A percentile compares a stretch with the other conserved stretches of the same genome.
These are phyloP conservation scores for Acipenser oxyrinchus DNA, from an alignment of 2,797 vertebrate genomes.

Conservation along the genomic window DNA sequence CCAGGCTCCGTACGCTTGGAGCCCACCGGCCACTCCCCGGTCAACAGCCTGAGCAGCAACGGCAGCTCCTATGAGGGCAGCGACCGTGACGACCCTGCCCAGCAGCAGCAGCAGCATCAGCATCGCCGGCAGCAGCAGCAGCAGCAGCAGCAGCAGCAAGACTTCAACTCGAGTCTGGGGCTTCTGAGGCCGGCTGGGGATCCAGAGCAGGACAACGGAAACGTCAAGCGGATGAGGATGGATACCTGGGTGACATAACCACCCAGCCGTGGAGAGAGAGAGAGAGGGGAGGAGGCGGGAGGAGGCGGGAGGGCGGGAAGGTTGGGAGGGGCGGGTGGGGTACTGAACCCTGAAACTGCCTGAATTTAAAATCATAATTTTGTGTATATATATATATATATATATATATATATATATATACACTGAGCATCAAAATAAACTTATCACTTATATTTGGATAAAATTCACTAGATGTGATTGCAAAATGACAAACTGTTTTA, in stretches of 20 bases:
- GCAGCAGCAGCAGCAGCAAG: constrained; percentile 45
- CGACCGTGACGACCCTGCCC: constrained; percentile 76
- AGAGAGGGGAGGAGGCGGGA: not conserved
- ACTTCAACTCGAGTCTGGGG: constrained; percentile 70
- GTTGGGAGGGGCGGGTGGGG: too few relatives aligned
- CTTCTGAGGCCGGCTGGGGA: constrained; percentile 69
- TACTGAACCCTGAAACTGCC: not conserved
- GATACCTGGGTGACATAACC: constrained; percentile 88
- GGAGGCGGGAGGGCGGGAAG: not conserved
- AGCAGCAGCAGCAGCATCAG: constrained; percentile 38
- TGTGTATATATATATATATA: too few relatives aligned
- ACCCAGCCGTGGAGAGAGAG: not conserved
- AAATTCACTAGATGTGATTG: too few relatives aligned
- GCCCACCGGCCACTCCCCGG: constrained; percentile 70
- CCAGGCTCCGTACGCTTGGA: constrained; percentile 60
- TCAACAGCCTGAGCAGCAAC: constrained; percentile 89
- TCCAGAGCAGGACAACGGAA: constrained; percentile 77
- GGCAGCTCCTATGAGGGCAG: constrained; percentile 85
- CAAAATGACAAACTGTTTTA: too few relatives aligned
- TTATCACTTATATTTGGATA: too few relatives aligned
- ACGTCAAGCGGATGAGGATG: constrained; percentile 85
- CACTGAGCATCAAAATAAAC: too few relatives aligned
- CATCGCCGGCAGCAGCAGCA: constrained; percentile 63
- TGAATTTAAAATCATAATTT: not conserved
- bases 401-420: too few relatives aligned